phyloP scores from a whole-genome alignment of 2,888 invertebrate genomes.

The Netelia virgata region DNA sequence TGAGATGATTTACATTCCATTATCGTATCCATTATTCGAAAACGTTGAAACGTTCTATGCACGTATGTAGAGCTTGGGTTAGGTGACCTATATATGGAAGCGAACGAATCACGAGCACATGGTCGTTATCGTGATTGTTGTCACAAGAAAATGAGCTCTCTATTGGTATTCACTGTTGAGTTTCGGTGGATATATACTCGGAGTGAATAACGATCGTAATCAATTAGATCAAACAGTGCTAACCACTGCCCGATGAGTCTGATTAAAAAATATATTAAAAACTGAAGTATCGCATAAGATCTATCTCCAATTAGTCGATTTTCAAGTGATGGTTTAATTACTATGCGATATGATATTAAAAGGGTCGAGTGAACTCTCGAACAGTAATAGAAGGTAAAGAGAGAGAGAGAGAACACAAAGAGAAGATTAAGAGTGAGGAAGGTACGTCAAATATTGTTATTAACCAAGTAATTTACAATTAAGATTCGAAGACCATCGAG shows the following conservation, averaged over 20 bases:
- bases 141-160: background rate
- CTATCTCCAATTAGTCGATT: background rate
- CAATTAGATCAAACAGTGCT: background rate
- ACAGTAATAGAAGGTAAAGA: no score
- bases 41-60: background rate
- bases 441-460: conserved; percentile 6
- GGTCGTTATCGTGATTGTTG: conserved; percentile 1
- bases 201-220: background rate
- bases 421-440: no score
- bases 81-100: background rate
- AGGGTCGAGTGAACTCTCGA: no score
- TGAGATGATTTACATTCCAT: conserved; percentile 14
- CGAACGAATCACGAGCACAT: conserved; percentile 5
- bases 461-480: conserved; percentile 35
- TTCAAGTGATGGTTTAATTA: background rate
- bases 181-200: background rate
- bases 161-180: background rate
- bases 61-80: background rate
- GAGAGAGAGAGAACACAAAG: no score
- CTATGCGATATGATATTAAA: no score
- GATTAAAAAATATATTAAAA: background rate
- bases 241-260: background rate
- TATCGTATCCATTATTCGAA: conserved; percentile 16
- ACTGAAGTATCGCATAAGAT: background rate
- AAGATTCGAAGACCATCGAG: conserved; percentile 2